These are phyloP conservation scores for Serilophus lunatus DNA, from an alignment of 2,113 vertebrate species.

Conservation along the genomic window DNA sequence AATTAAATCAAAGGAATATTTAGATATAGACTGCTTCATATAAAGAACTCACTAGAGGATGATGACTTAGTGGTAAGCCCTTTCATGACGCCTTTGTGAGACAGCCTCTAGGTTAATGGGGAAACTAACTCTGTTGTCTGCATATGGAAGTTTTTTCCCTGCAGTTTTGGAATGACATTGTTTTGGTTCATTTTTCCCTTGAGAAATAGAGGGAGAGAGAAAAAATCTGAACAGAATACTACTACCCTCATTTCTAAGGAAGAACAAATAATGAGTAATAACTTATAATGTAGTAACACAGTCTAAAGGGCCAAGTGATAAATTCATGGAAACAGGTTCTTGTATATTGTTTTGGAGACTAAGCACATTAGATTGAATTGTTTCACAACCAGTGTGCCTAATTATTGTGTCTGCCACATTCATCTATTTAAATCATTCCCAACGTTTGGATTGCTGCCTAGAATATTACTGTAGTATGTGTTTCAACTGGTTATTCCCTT, in stretches of 20 bases:
- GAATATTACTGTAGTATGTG: constrained; percentile 73
- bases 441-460: constrained; percentile 80
- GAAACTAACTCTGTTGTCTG: not conserved
- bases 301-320: constrained; percentile 60
- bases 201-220: not conserved
- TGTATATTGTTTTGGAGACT: constrained; percentile 67
- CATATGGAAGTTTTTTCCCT: not conserved
- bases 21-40: not conserved
- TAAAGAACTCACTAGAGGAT: not conserved
- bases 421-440: constrained; percentile 80
- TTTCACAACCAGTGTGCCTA: constrained; percentile 71
- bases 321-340: constrained; percentile 64
- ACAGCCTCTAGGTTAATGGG: not conserved
- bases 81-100: not conserved
- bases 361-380: constrained; percentile 73
- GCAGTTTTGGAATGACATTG: not conserved
- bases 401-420: constrained; percentile 83
- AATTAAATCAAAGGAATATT: not conserved
- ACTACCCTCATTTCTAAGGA: not conserved
- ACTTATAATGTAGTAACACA: constrained; percentile 24
- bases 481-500: constrained; percentile 69
- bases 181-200: not conserved
- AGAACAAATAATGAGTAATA: constrained; percentile 23
- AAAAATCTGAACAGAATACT: not conserved
- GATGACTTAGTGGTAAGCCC: not conserved